Base-by-base conservation (phyloP, 2,113 vertebrate genomes). In the Antennarius striatus region DNA sequence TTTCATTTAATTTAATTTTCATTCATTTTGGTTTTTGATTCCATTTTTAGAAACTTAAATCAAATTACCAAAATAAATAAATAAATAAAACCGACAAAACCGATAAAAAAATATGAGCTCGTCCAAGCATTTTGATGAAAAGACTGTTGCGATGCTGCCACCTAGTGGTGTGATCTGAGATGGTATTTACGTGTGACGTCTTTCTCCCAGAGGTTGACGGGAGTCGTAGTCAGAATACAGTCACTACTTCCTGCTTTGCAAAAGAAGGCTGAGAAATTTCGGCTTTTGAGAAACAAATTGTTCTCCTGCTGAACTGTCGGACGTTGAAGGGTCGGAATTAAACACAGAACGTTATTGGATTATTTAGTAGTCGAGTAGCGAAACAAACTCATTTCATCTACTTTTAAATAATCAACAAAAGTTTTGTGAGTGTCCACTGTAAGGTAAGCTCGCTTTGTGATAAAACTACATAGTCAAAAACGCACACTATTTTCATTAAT, bases 241-340 rank as follows among this genome's bases (percentile, higher is more conserved):
- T 65, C 40, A 43, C 13, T 10, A 89, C 86, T 91, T 90, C 90
- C 88, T 88, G 85, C 66, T 87, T 77, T 50, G 36, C 56, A 15
- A 10, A 85, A 42, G 53, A 59, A 64, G 47, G 69, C 14, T 11
- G 30, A 66, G 42, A 75, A 22, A 55, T 49, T 79, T 47, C 3
- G 7, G 36, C 22, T 72, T 14, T 42, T 30, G 42, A 22, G 50
- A 6, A 14, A 71, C 50, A 77, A 83, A 73, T 75, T 80, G 61
- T 70, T 73, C 2, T 4, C 9, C 28, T 45, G 36, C 4, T 42
- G 22, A 42, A 71, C 10, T 1, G 10, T 15, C 7, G 16, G 43
- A 4, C 4, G 1, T 47, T 15, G 30, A 12, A 40, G 36, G 50
- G 43, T 51, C 10, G 63, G 30, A 65, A 17, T 47, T 36, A 4